A percentile compares a stretch with the other conserved stretches of the same genome.
These are phyloP conservation scores for Holacanthella duospinosa DNA, from an alignment of 2,888 invertebrate species.

Conservation along the genomic window DNA sequence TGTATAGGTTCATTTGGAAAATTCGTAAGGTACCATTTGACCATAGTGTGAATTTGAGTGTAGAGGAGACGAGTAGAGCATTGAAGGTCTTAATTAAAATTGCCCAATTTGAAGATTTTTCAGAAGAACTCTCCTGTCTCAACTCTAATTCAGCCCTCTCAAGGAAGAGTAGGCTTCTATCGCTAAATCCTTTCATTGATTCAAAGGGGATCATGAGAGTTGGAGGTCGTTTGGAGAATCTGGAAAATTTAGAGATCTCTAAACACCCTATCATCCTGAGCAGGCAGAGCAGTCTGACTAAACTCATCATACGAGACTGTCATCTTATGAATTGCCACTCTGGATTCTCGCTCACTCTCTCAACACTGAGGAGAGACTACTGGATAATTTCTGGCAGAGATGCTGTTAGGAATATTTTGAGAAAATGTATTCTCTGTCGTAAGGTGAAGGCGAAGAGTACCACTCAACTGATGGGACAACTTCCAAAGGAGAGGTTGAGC, in stretches of 20 bases:
- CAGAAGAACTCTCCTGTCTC: neutral
- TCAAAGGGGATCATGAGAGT: constrained; percentile 20
- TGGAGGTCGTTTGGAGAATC: constrained; percentile 27
- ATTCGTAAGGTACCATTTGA: neutral
- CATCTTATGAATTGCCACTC: constrained; percentile 14
- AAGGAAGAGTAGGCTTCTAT: neutral
- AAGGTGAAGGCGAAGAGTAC: constrained; percentile 8
- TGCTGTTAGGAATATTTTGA: constrained; percentile 4
- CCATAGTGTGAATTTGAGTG: neutral
- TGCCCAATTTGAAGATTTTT: neutral
- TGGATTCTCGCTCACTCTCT: constrained; percentile 12
- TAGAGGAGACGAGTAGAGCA: neutral
- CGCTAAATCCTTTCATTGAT: constrained; percentile 24
- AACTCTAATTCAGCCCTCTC: neutral
- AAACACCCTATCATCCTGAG: constrained; percentile 24
- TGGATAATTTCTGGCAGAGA: constrained; percentile 10
- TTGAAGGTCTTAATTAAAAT: neutral
- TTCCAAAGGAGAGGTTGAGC: constrained; percentile 32
- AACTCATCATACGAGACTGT: constrained; percentile 13
- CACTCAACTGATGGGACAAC: constrained; percentile 37
- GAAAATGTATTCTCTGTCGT: constrained; percentile 22
- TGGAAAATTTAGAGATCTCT: constrained; percentile 12
- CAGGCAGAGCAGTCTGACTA: constrained; percentile 4
- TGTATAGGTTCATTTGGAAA: neutral
- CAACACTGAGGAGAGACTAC: neutral